A percentile compares a stretch with the other conserved stretches of the same genome.
These are phyloP conservation scores for Chaetura pelagica DNA, from an alignment of 2,113 vertebrate genomes.

Conservation along the genomic window DNA sequence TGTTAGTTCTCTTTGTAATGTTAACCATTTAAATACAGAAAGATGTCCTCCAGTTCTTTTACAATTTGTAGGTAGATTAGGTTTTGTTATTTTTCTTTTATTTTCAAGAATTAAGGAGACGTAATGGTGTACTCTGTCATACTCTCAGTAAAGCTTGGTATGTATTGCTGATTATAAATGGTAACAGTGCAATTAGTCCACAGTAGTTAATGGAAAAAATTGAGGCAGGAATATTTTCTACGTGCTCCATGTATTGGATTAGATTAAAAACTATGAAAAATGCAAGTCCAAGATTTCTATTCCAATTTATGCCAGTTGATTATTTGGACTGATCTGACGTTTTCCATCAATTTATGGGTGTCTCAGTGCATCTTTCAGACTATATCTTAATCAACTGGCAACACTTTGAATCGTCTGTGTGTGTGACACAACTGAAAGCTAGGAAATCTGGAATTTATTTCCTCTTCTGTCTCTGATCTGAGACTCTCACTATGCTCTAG, in stretches of 20 bases:
- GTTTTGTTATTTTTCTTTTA: not conserved
- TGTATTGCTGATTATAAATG: not conserved
- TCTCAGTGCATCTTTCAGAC: not conserved
- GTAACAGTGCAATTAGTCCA: not conserved
- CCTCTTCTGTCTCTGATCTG: not conserved
- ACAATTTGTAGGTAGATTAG: not conserved
- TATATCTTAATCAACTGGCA: not conserved
- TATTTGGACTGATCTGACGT: not conserved
- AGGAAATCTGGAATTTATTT: not conserved
- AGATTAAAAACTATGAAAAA: not conserved
- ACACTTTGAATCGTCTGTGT: fast-evolving
- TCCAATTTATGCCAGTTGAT: not conserved
- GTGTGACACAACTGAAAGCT: not conserved
- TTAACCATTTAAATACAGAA: not conserved
- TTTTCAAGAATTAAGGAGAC: not conserved
- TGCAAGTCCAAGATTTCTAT: not conserved
- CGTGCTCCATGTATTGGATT: not conserved
- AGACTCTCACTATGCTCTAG: not conserved
- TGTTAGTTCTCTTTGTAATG: not conserved
- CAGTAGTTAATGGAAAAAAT: not conserved
- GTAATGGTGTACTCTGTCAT: not conserved
- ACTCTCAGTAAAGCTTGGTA: not conserved
- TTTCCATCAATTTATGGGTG: not conserved
- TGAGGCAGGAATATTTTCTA: not conserved
- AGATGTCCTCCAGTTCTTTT: not conserved